Percentiles rank a stretch among this genome's conserved stretches.
Evolutionary conservation across 2,113 vertebrate species (phyloP).

Genomic region (Cebidichthys violaceus): DNA sequence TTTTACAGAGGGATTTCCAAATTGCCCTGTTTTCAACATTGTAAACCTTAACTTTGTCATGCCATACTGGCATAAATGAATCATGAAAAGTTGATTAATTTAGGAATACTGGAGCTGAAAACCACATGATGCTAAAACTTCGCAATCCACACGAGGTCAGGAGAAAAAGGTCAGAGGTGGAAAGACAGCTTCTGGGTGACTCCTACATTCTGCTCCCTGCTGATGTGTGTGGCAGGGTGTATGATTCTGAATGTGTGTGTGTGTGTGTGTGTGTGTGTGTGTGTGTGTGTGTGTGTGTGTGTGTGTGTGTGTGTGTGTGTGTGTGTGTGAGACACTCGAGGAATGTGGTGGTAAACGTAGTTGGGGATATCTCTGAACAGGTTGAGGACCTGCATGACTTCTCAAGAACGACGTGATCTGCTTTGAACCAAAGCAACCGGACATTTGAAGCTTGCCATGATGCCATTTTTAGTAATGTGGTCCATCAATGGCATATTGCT

Average conservation of each 20-base stretch:
- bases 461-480: neutral
- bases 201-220: slow-evolving; percentile 42
- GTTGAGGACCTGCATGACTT: slow-evolving; percentile 45
- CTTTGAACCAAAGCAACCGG: slow-evolving; percentile 15
- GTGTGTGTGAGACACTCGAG: slow-evolving; percentile 24
- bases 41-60: neutral
- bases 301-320: slow-evolving; percentile 3
- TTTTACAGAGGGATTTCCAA: slow-evolving; percentile 2
- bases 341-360: slow-evolving; percentile 62
- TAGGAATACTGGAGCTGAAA: slow-evolving; percentile 1
- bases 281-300: slow-evolving; percentile 1
- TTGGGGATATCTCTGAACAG: slow-evolving; percentile 46
- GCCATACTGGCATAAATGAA: neutral
- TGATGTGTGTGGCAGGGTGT: slow-evolving; percentile 1
- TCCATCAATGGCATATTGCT: slow-evolving; percentile 3
- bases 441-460: slow-evolving; percentile 11
- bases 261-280: slow-evolving; percentile 11
- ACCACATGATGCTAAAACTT: slow-evolving; percentile 24
- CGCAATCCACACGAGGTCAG: slow-evolving; percentile 26
- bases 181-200: slow-evolving; percentile 42
- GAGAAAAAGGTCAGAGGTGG: slow-evolving; percentile 69
- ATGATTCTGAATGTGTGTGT: neutral
- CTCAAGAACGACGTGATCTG: slow-evolving; percentile 14
- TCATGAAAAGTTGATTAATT: neutral
- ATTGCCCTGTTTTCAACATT: neutral